Conservation (phyloP, 2,113 vertebrate genomes). For the Hippocampus abdominalis region DNA sequence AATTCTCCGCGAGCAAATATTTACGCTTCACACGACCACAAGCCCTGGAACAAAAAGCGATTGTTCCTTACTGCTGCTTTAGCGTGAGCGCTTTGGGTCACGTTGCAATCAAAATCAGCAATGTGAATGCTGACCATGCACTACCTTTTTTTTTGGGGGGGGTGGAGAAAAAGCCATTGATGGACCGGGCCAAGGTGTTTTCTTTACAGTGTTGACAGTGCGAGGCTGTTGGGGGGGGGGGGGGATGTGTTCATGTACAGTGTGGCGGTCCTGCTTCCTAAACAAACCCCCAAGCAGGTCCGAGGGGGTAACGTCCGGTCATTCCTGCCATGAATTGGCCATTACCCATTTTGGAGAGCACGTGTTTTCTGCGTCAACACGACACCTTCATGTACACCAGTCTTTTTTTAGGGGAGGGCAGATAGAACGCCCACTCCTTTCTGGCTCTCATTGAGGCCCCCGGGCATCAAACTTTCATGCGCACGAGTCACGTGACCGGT, state of each 20-base stretch:
- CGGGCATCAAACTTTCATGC: constrained; percentile 22
- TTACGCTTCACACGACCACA: too few species aligned
- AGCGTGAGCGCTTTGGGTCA: not conserved
- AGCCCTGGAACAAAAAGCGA: not conserved
- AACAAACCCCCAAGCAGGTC: constrained; percentile 40
- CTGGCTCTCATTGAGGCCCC: not conserved
- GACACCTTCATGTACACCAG: constrained; percentile 1
- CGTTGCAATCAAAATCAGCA: not conserved
- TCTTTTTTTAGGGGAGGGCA: not conserved
- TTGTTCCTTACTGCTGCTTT: not conserved
- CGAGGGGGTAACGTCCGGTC: constrained; percentile 41
- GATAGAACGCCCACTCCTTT: not conserved
- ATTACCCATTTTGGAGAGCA: constrained; percentile 12
- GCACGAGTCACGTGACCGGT: constrained; percentile 15
- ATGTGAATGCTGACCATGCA: not conserved
- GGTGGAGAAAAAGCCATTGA: not conserved
- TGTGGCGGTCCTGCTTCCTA: constrained; percentile 38
- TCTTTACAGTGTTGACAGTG: constrained; percentile 16
- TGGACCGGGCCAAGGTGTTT: not conserved
- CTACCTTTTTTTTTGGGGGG: not conserved
- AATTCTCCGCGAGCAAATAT: too few species aligned
- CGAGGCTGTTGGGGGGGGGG: not conserved
- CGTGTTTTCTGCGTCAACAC: constrained; percentile 55
- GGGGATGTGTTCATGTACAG: not conserved
- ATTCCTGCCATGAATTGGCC: constrained; percentile 36